phyloP scores from a whole-genome alignment of 2,888 invertebrate genomes.

The Dilophus febrilis region DNA sequence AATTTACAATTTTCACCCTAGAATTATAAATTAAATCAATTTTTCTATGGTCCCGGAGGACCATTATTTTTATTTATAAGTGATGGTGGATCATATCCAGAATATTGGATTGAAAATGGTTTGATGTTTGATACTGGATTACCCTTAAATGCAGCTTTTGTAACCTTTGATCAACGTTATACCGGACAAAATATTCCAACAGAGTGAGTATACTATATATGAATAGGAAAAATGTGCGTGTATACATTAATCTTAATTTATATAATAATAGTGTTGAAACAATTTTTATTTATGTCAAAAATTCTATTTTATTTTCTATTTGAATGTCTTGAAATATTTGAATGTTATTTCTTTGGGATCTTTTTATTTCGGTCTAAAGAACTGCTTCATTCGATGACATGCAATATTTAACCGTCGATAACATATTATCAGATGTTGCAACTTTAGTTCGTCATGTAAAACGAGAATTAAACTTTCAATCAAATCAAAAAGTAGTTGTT shows the following conservation, averaged over 20 bases:
- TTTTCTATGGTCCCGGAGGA: background rate
- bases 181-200: slow-evolving; percentile 4
- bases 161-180: slow-evolving; percentile 5
- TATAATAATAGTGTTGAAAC: no score
- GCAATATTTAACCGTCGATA: slow-evolving; percentile 4
- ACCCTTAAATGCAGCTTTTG: slow-evolving; percentile 1
- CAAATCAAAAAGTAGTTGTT: slow-evolving; percentile 3
- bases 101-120: background rate
- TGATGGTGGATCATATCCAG: background rate
- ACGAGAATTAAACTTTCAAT: background rate
- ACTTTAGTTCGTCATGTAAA: background rate
- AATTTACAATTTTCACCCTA: background rate
- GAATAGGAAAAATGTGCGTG: no score
- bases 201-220: no score
- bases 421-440: slow-evolving; percentile 5
- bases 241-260: no score
- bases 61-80: background rate
- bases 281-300: no score
- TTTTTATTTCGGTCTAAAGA: no score
- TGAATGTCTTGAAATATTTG: no score
- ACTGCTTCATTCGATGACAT: slow-evolving; percentile 4
- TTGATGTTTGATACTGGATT: slow-evolving; percentile 2
- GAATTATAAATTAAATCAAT: background rate
- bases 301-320: no score
- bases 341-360: no score